phyloP scores from a whole-genome alignment of 2,113 vertebrate genomes.

The Stomatorhinus ivindoensis region DNA sequence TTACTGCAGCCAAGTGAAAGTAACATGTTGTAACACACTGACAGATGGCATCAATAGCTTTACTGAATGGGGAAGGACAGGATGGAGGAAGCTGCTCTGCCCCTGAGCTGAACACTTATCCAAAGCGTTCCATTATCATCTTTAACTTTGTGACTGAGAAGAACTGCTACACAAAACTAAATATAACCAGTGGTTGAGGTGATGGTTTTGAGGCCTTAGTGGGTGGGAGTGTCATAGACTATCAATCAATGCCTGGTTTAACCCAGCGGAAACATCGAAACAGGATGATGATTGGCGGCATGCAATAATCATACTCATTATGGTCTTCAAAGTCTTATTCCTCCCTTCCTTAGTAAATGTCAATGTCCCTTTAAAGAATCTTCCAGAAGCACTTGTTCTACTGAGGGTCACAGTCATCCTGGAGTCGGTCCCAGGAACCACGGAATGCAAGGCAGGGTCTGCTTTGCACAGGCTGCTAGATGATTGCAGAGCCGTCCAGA shows the following conservation, averaged over 20 bases:
- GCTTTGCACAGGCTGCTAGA: neutral
- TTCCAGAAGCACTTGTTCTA: neutral
- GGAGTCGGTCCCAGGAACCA: neutral
- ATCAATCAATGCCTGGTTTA: neutral
- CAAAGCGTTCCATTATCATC: neutral
- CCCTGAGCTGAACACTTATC: neutral
- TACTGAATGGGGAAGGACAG: neutral
- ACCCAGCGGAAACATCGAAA: neutral
- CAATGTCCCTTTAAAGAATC: neutral
- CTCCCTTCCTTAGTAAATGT: neutral
- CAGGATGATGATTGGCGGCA: neutral
- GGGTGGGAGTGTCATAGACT: neutral
- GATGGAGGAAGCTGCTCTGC: neutral
- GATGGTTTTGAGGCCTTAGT: neutral
- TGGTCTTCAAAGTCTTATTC: neutral
- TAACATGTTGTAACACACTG: neutral
- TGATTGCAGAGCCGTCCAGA: neutral
- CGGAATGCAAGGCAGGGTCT: neutral
- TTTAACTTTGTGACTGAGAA: neutral
- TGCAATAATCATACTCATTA: neutral
- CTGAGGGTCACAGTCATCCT: neutral
- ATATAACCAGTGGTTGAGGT: neutral
- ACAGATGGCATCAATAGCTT: neutral
- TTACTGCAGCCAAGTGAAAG: conserved; percentile 1
- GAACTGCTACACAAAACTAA: neutral